These are phyloP conservation scores for Encarsia formosa DNA, from an alignment of 2,888 invertebrate genomes.

Conservation along the genomic window DNA sequence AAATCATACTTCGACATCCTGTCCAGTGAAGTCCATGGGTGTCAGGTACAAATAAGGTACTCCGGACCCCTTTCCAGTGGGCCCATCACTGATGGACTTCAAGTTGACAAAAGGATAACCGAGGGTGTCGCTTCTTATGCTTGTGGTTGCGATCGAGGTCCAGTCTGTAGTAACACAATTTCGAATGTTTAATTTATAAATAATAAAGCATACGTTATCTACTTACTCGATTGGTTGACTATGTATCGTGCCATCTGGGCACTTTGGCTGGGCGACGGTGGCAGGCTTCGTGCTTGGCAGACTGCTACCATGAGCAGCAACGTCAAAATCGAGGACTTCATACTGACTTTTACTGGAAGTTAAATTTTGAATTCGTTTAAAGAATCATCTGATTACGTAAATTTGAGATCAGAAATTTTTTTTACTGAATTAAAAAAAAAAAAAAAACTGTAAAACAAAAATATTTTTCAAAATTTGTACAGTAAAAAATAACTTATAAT, in stretches of 20 bases:
- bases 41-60: conserved; percentile 69
- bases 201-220: not conserved
- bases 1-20: conserved; percentile 60
- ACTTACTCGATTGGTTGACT: conserved; percentile 62
- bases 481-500: no score
- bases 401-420: no score
- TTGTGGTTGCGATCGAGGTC: conserved; percentile 66
- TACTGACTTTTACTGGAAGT: no score
- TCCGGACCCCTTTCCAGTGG: conserved; percentile 61
- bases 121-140: conserved; percentile 55
- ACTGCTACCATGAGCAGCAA: no score
- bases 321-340: no score
- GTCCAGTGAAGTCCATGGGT: conserved; percentile 63
- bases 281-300: no score
- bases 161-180: conserved; percentile 55
- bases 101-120: conserved; percentile 66
- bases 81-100: conserved; percentile 68
- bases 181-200: not conserved
- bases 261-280: conserved; percentile 59
- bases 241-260: conserved; percentile 68
- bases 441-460: no score
- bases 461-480: no score
- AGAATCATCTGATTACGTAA: no score
- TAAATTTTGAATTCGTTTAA: no score
- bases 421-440: no score